A percentile compares a stretch with the other conserved stretches of the same genome.
Conservation (phyloP, 2,888 invertebrate genomes). For the Lydus trimaculatus region DNA sequence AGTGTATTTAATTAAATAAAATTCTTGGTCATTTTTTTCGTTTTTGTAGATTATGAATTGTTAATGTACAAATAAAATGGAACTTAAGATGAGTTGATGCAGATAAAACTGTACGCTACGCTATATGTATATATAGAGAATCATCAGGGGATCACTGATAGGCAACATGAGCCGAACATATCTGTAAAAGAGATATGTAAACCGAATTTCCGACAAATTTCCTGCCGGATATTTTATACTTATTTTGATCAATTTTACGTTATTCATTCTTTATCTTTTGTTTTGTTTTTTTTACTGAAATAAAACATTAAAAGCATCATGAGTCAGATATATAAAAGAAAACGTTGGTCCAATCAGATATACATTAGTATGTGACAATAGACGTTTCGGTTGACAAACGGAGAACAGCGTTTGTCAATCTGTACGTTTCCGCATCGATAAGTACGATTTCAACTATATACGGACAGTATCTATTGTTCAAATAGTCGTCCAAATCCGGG, state of each 20-base stretch:
- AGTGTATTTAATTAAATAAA: constrained; percentile 21
- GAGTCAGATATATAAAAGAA: constrained; percentile 31
- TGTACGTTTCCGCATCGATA: constrained; percentile 58
- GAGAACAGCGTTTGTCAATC: constrained; percentile 58
- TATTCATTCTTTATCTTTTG: constrained; percentile 40
- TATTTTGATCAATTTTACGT: constrained; percentile 31
- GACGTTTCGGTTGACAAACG: constrained; percentile 54
- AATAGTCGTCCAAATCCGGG: constrained; percentile 26
- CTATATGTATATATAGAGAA: too few species aligned
- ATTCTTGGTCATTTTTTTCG: background rate
- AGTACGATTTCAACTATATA: constrained; percentile 44
- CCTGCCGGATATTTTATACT: constrained; percentile 53
- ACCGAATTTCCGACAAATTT: constrained; percentile 49
- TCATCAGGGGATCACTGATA: constrained; percentile 10
- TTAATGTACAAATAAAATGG: background rate
- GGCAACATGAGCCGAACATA: background rate
- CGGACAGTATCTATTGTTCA: constrained; percentile 33
- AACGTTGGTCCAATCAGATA: constrained; percentile 41
- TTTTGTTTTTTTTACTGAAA: constrained; percentile 40
- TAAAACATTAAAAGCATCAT: constrained; percentile 36
- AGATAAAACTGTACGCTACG: background rate
- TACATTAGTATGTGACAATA: constrained; percentile 54
- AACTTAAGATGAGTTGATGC: constrained; percentile 1
- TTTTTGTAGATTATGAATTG: background rate
- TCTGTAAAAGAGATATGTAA: constrained; percentile 45